phyloP scores from a whole-genome alignment of 2,888 invertebrate genomes.

The Dolichomitus sp. region DNA sequence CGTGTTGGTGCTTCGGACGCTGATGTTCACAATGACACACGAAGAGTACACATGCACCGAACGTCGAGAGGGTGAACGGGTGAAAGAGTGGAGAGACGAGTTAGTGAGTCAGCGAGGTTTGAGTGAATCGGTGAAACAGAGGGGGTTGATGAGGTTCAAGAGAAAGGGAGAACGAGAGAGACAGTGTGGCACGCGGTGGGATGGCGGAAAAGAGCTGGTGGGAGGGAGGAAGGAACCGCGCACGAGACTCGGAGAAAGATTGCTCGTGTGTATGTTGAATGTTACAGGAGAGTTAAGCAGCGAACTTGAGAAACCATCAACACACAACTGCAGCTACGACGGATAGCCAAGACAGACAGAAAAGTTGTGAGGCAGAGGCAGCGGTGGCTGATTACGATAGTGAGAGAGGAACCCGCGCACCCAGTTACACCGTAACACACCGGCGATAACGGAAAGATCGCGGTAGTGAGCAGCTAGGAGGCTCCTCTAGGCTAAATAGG shows the following conservation, averaged over 20 bases:
- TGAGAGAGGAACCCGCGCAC: conserved; percentile 56
- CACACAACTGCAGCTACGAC: conserved; percentile 15
- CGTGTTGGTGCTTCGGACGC: conserved; percentile 19
- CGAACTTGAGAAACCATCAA: conserved; percentile 35
- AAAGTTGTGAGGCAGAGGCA: not conserved
- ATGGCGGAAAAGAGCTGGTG: conserved; percentile 8
- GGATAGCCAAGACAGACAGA: conserved; percentile 26
- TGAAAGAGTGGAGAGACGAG: conserved; percentile 53
- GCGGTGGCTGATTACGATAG: conserved; percentile 36
- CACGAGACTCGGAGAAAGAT: conserved; percentile 44
- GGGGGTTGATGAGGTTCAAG: conserved; percentile 24
- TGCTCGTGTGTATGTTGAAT: conserved; percentile 44
- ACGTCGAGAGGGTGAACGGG: conserved; percentile 55
- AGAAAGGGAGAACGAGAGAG: conserved; percentile 20
- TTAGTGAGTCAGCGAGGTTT: conserved; percentile 61
- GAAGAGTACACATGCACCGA: conserved; percentile 60
- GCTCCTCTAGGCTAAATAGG: conserved; percentile 74
- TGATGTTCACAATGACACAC: conserved; percentile 55
- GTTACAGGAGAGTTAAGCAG: conserved; percentile 54
- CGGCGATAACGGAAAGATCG: conserved; percentile 69
- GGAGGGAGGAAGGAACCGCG: conserved; percentile 47
- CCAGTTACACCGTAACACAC: conserved; percentile 64
- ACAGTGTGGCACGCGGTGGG: conserved; percentile 41
- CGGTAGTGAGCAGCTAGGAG: conserved; percentile 70
- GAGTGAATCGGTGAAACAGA: conserved; percentile 48